Percentiles rank a stretch among this genome's conserved stretches.
phyloP scores from a whole-genome alignment of 2,797 vertebrate species.

The Steatocranus sp. region DNA sequence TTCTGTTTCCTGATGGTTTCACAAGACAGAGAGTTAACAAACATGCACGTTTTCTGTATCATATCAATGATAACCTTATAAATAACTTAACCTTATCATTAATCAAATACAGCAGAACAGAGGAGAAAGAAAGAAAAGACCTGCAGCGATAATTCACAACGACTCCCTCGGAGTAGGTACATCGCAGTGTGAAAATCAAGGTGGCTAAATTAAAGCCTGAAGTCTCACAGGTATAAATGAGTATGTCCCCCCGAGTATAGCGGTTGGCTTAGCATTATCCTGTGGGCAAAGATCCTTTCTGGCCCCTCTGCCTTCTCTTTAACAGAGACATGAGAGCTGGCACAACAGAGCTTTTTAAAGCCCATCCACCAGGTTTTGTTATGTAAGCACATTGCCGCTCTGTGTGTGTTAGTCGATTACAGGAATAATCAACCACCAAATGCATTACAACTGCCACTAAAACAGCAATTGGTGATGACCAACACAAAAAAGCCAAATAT shows the following conservation, averaged over 20 bases:
- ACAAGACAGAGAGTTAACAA: not conserved
- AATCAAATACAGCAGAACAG: not conserved
- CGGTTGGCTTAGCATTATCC: not conserved
- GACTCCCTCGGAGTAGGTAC: not conserved
- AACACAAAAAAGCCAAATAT: not conserved
- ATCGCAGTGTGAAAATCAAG: constrained; percentile 12
- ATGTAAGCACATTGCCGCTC: constrained; percentile 25
- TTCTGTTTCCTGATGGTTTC: not conserved
- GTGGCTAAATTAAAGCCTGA: constrained; percentile 14
- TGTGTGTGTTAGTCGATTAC: constrained; percentile 12
- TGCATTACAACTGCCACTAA: constrained; percentile 1
- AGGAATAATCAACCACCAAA: constrained; percentile 31
- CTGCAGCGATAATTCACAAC: not conserved
- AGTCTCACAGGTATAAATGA: constrained; percentile 12
- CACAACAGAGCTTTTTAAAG: constrained; percentile 24
- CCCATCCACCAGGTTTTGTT: constrained; percentile 41
- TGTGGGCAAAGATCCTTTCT: constrained; percentile 3
- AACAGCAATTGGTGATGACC: not conserved
- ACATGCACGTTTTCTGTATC: not conserved
- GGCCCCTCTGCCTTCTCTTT: constrained; percentile 5
- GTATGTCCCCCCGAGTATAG: not conserved
- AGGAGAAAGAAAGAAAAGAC: not conserved
- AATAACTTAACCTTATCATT: not conserved
- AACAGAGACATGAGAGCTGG: constrained; percentile 24
- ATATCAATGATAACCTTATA: not conserved